These are phyloP conservation scores for Propsilocerus akamusi DNA, from an alignment of 1,140 invertebrate genomes.

Conservation along the genomic window DNA sequence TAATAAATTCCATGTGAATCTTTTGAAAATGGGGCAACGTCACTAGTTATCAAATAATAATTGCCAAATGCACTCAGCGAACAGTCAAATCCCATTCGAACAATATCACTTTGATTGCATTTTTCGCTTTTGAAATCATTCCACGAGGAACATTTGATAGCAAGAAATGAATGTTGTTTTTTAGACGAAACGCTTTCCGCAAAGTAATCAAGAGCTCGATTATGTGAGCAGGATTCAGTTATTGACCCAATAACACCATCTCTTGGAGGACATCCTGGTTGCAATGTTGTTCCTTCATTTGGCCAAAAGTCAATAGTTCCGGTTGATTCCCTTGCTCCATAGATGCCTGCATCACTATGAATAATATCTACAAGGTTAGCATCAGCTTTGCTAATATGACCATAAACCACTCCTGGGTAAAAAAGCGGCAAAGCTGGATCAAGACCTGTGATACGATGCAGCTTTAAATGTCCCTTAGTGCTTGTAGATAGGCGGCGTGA, in stretches of 20 bases:
- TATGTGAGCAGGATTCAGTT: no score
- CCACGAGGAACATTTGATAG: neutral
- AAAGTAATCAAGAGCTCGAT: no score
- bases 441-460: constrained; percentile 28
- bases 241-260: no score
- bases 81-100: neutral
- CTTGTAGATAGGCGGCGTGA: no score
- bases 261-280: constrained; percentile 32
- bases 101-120: neutral
- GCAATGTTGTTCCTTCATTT: constrained; percentile 30
- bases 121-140: neutral
- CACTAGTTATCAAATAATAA: constrained; percentile 20
- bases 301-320: constrained; percentile 38
- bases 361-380: constrained; percentile 32
- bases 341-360: constrained; percentile 30
- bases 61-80: constrained; percentile 19
- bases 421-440: constrained; percentile 27
- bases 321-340: constrained; percentile 23
- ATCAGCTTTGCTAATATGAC: constrained; percentile 11
- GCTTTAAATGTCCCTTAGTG: constrained; percentile 10
- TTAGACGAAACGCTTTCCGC: no score
- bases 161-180: no score
- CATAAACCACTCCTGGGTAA: constrained; percentile 11
- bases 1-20: no score
- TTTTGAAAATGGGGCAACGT: constrained; percentile 7